Evolutionary conservation across 2,113 vertebrate species (phyloP), one percentile per base, ranked within the genome.

Genomic region (Heterotis niloticus): DNA sequence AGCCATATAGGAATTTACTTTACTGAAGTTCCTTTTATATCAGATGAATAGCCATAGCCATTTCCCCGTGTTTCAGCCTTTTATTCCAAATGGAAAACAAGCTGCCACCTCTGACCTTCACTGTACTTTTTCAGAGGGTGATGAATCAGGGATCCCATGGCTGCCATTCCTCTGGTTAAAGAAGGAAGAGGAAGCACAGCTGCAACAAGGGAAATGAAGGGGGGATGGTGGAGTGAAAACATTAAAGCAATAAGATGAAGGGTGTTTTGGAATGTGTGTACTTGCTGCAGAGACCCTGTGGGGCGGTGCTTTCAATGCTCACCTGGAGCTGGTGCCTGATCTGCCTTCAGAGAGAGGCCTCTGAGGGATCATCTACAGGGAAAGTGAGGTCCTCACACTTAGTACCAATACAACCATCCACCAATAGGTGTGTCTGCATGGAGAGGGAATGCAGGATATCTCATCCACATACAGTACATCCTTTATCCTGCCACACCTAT

Each of bases 61-160:
- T 86, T 88, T 86, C 78, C 80, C 87, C 70, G 85, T 88, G 90
- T 88, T 92, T 93, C 91, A 89, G 88, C 91, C 86, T 92, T 44
- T 90, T 88, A 90, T 91, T 91, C 91, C 85, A 92, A 94, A 91
- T 90, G 85, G 89, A 94, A 94, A 92, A 92, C 85, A 82, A 92
- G 86, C 80, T 78, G 83, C 82, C 89, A 76, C 26, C 78, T 80
- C 51, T 7, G 34, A 79, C 83, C 86, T 85, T 1, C 1, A 82
- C 78, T 7, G 78, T 51, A 66, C 59, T 88, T 79, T 91, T 82
- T 84, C 81, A 83, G 85, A 85, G 85, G 82, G 81, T 84, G 87
- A 91, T 93, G 84, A 86, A 87, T 92, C 91, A 91, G 54, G 82
- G 23, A 23, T 76, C 24, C 29, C 70, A 26, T 62, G 54, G 29